Conservation (phyloP, 2,113 vertebrate species). For the Manacus vitellinus region DNA sequence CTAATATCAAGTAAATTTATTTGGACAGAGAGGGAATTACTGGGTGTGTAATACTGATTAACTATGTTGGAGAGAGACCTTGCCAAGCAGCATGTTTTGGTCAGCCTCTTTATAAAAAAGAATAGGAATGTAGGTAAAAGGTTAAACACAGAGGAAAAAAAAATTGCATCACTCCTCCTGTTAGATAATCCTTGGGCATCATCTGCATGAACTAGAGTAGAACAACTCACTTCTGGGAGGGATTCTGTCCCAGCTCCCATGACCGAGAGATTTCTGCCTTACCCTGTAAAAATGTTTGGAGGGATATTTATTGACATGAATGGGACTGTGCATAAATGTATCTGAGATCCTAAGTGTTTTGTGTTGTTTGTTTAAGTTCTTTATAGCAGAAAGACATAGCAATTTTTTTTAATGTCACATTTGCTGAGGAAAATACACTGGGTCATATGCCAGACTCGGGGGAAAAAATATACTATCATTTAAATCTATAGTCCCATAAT, state of each 20-base stretch:
- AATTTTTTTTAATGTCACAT: not conserved
- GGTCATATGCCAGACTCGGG: not conserved
- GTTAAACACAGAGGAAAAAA: slow-evolving; percentile 11
- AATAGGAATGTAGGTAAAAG: slow-evolving; percentile 64
- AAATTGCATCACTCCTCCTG: not conserved
- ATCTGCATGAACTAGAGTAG: not conserved
- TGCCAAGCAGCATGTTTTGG: slow-evolving; percentile 56
- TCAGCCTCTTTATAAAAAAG: slow-evolving; percentile 37
- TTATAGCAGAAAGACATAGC: not conserved
- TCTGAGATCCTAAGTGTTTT: not conserved
- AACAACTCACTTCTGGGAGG: not conserved
- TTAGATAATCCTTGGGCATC: slow-evolving; percentile 43
- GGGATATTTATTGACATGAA: not conserved
- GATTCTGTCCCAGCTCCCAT: not conserved
- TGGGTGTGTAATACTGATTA: slow-evolving; percentile 68
- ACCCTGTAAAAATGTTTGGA: not conserved
- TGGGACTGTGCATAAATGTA: not conserved
- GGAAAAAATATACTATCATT: not conserved
- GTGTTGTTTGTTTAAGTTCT: not conserved
- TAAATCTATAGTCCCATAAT: not conserved
- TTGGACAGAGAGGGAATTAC: slow-evolving; percentile 52
- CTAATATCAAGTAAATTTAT: slow-evolving; percentile 30
- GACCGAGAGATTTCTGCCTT: not conserved
- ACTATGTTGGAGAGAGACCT: slow-evolving; percentile 56
- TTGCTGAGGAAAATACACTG: not conserved